Percentiles rank a stretch among this genome's conserved stretches.
Conservation (phyloP, 2,888 invertebrate species). For the Drosophila atripex region DNA sequence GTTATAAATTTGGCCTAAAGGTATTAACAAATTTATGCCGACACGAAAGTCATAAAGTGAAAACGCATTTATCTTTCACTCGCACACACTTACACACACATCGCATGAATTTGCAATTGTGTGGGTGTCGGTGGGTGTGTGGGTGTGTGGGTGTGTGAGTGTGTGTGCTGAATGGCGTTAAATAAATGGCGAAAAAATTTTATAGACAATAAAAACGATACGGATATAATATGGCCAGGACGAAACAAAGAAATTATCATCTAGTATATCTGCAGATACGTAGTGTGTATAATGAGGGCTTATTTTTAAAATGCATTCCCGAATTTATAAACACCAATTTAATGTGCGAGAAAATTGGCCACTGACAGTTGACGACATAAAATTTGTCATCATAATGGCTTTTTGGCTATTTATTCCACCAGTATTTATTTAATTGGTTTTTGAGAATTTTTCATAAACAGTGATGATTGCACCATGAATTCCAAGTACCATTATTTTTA, state of each 20-base stretch:
- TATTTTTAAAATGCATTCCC: conserved; percentile 32
- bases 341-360: conserved; percentile 46
- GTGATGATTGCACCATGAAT: neutral
- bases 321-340: conserved; percentile 56
- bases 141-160: conserved; percentile 17
- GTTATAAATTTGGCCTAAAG: conserved; percentile 81
- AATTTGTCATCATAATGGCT: conserved; percentile 18
- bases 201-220: conserved; percentile 70
- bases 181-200: conserved; percentile 72
- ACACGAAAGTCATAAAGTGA: conserved; percentile 80
- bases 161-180: conserved; percentile 39
- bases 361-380: conserved; percentile 27
- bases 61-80: conserved; percentile 78
- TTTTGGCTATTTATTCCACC: neutral
- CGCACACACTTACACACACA: conserved; percentile 16
- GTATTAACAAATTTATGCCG: conserved; percentile 80
- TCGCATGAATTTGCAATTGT: conserved; percentile 9
- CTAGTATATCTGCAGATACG: conserved; percentile 16
- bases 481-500: conserved; percentile 1
- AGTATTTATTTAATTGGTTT: neutral
- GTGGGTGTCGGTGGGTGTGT: conserved; percentile 7
- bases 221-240: conserved; percentile 57
- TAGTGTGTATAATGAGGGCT: conserved; percentile 22
- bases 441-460: neutral
- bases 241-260: conserved; percentile 63